Evolutionary conservation across 2,888 invertebrate genomes (phyloP).

Genomic region (Theristus sp.): DNA sequence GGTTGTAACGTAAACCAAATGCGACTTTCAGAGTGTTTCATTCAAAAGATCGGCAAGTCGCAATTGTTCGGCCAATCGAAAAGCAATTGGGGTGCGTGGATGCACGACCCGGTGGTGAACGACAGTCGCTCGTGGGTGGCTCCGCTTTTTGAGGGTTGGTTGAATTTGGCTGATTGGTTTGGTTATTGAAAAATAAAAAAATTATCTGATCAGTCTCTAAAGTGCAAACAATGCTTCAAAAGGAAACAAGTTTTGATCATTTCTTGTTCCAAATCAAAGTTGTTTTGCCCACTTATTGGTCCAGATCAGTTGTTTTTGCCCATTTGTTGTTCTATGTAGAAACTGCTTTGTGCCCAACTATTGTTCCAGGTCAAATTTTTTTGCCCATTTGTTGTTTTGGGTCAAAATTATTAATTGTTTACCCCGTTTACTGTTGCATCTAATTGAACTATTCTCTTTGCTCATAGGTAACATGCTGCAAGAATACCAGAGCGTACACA

Average conservation of each 20-base stretch:
- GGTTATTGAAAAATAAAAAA: too few species aligned
- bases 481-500: not conserved
- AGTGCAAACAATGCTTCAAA: not conserved
- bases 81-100: conserved; percentile 3
- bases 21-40: conserved; percentile 4
- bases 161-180: not conserved
- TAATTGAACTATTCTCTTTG: not conserved
- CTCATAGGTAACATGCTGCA: not conserved
- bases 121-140: not conserved
- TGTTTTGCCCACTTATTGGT: too few species aligned
- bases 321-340: too few species aligned
- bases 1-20: too few species aligned
- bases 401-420: not conserved
- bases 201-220: too few species aligned
- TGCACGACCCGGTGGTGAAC: conserved; percentile 2
- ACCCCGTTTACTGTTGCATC: not conserved
- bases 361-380: too few species aligned
- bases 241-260: too few species aligned
- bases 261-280: not conserved
- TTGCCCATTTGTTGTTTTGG: too few species aligned
- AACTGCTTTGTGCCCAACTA: too few species aligned
- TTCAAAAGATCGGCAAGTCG: not conserved
- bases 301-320: not conserved
- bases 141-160: not conserved
- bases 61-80: not conserved